A percentile compares a stretch with the other conserved stretches of the same genome.
Evolutionary conservation across 2,888 invertebrate species (phyloP).

Genomic region (Enoplolaimus lenunculus): DNA sequence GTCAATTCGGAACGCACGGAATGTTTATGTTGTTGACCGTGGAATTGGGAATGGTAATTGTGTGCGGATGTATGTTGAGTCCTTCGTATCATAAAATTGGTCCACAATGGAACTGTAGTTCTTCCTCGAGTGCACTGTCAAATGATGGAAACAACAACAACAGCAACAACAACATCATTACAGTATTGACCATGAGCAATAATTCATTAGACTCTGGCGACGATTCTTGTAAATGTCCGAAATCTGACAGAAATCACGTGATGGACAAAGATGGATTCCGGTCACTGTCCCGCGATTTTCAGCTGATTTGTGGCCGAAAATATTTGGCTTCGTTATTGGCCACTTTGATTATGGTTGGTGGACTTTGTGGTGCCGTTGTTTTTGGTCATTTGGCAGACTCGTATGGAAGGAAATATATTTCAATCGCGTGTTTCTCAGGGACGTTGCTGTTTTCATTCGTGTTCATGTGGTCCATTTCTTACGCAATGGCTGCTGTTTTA

Average conservation of each 20-base stretch:
- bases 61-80: neutral
- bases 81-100: conserved; percentile 5
- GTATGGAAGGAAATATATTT: neutral
- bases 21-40: neutral
- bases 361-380: neutral
- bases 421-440: neutral
- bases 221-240: neutral
- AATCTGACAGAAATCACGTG: too few relatives aligned
- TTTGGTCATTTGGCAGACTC: neutral
- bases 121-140: neutral
- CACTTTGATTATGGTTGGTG: conserved; percentile 1
- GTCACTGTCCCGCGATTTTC: conserved; percentile 3
- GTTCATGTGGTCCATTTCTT: neutral
- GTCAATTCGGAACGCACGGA: neutral
- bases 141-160: neutral
- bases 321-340: neutral
- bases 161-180: neutral
- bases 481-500: neutral
- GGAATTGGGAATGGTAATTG: neutral
- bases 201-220: too few relatives aligned
- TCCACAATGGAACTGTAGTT: neutral
- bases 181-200: neutral
- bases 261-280: neutral
- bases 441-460: neutral
- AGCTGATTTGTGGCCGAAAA: neutral